phyloP scores from a whole-genome alignment of 2,797 vertebrate genomes.

The Etheostoma nigrum region DNA sequence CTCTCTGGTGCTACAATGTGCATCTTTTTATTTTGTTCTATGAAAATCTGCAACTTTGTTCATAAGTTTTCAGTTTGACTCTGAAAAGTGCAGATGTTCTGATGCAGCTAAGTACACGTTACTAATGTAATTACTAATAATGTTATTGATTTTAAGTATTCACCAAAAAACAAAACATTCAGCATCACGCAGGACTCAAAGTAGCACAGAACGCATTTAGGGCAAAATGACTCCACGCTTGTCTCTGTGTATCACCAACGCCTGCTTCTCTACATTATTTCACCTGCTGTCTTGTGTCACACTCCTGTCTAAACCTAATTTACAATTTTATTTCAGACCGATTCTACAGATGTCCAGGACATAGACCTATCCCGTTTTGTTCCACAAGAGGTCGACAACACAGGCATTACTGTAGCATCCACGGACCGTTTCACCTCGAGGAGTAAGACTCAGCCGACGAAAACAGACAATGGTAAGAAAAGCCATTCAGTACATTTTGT shows the following conservation, averaged over 20 bases:
- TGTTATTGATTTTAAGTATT: neutral
- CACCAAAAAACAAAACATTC: neutral
- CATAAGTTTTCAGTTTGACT: neutral
- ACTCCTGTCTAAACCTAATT: neutral
- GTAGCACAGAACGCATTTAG: neutral
- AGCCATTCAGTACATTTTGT: neutral
- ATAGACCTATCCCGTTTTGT: conserved; percentile 93
- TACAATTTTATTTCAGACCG: conserved; percentile 58
- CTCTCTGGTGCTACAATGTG: neutral
- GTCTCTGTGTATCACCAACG: neutral
- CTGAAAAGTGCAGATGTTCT: neutral
- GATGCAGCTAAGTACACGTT: neutral
- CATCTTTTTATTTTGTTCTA: no score
- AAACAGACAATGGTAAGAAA: conserved; percentile 86
- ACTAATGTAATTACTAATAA: neutral
- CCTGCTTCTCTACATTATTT: neutral
- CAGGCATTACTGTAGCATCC: conserved; percentile 94
- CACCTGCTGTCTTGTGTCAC: neutral
- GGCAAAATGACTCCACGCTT: no score
- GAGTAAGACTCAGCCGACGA: conserved; percentile 65
- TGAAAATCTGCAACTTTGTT: no score
- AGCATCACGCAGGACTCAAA: neutral
- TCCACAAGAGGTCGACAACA: conserved; percentile 93
- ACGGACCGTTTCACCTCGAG: conserved; percentile 89
- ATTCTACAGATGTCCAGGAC: conserved; percentile 86